Evolutionary conservation across 2,113 vertebrate species (phyloP).

Genomic region (Condylura cristata): DNA sequence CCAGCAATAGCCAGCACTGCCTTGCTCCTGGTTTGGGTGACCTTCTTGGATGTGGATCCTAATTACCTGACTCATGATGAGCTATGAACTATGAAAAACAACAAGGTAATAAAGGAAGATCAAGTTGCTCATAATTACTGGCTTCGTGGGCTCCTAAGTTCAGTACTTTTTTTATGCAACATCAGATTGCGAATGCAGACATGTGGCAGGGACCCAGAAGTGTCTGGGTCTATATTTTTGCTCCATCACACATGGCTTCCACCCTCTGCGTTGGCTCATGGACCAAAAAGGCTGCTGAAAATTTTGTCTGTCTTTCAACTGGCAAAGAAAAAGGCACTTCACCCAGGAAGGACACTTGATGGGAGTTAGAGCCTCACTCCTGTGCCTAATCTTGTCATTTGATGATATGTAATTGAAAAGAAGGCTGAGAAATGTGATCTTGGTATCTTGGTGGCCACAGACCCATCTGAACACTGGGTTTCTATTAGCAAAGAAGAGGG

Average conservation of each 20-base stretch:
- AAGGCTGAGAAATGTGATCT: background rate
- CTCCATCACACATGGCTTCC: accelerated
- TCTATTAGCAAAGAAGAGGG: background rate
- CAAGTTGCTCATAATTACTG: background rate
- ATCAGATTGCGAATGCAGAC: background rate
- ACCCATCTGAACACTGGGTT: background rate
- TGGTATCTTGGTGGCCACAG: background rate
- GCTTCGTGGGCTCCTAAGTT: background rate
- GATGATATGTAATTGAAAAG: background rate
- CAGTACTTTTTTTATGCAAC: background rate
- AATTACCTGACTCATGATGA: background rate
- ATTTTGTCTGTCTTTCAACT: background rate
- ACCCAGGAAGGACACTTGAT: background rate
- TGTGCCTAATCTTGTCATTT: background rate
- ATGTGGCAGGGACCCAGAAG: background rate
- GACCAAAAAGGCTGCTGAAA: background rate
- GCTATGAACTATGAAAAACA: background rate
- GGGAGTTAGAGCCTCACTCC: background rate
- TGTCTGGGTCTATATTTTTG: background rate
- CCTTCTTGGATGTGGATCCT: background rate
- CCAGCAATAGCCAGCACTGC: background rate
- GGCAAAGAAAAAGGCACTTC: background rate
- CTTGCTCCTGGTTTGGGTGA: background rate
- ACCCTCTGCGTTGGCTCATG: background rate
- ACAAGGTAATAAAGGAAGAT: background rate